Percentiles rank a stretch among this genome's conserved stretches.
These are phyloP conservation scores for Blastobasis adustella DNA, from an alignment of 2,888 invertebrate species.

Conservation along the genomic window DNA sequence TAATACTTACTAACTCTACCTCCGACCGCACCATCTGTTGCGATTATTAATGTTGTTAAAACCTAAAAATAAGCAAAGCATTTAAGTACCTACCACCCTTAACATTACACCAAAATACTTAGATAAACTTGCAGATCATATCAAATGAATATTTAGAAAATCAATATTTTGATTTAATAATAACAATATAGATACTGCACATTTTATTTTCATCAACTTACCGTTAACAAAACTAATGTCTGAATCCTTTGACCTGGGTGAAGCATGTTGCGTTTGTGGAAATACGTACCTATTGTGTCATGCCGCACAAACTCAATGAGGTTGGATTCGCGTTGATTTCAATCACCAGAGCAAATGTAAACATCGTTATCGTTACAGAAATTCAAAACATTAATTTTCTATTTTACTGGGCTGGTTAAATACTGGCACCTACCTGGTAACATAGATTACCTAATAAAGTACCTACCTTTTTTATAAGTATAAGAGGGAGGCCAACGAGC, in stretches of 20 bases:
- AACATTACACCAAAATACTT: too few species aligned
- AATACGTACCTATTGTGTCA: constrained; percentile 2
- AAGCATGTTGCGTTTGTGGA: constrained; percentile 28
- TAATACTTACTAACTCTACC: constrained; percentile 31
- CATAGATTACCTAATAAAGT: too few species aligned
- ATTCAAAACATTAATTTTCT: constrained; percentile 1
- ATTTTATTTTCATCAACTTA: constrained; percentile 14
- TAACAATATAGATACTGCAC: too few species aligned
- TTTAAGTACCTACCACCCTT: background rate
- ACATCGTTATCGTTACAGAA: constrained; percentile 17
- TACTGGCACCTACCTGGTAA: too few species aligned
- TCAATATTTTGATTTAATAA: too few species aligned
- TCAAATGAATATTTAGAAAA: too few species aligned
- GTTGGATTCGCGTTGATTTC: constrained; percentile 42
- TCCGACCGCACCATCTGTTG: constrained; percentile 21
- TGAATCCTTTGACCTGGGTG: constrained; percentile 22
- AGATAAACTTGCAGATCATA: too few species aligned
- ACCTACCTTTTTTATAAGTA: too few species aligned
- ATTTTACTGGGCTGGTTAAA: background rate
- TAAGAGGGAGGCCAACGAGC: too few species aligned
- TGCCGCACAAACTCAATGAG: constrained; percentile 12
- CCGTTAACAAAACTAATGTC: constrained; percentile 31
- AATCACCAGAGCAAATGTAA: constrained; percentile 31
- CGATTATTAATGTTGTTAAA: constrained; percentile 18
- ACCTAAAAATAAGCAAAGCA: constrained; percentile 18